Conservation (phyloP, 2,113 vertebrate genomes). For the Grallaria varia region DNA sequence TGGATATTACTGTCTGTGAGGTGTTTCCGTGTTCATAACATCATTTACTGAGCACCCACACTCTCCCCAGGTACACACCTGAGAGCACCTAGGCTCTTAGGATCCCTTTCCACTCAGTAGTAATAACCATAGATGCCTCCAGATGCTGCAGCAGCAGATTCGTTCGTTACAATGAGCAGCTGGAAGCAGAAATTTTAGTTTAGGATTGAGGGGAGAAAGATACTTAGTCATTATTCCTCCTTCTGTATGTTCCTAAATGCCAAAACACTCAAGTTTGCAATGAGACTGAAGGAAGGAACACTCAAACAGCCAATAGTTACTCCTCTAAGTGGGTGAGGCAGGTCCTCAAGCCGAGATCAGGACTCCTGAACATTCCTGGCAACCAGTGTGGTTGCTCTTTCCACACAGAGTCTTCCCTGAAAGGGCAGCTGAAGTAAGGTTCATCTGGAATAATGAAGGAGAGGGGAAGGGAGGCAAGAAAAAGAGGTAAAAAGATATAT, state of each 20-base stretch:
- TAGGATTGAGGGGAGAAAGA: background rate
- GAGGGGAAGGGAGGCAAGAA: background rate
- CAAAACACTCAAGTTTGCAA: background rate
- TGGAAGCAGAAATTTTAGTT: background rate
- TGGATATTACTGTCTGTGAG: background rate
- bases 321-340: background rate
- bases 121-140: rapidly evolving
- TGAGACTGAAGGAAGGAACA: background rate
- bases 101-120: background rate
- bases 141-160: background rate
- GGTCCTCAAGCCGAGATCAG: background rate
- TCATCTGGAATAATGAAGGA: background rate
- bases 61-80: background rate
- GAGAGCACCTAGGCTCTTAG: background rate
- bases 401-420: background rate
- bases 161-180: background rate
- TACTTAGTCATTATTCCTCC: background rate
- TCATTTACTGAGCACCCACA: background rate
- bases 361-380: background rate
- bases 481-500: background rate
- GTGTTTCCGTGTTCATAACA: background rate
- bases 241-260: background rate
- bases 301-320: background rate
- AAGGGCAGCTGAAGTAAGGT: background rate
- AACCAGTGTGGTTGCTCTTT: rapidly evolving